Evolutionary conservation across 2,113 vertebrate species (phyloP).

Genomic region (Thermophis baileyi): DNA sequence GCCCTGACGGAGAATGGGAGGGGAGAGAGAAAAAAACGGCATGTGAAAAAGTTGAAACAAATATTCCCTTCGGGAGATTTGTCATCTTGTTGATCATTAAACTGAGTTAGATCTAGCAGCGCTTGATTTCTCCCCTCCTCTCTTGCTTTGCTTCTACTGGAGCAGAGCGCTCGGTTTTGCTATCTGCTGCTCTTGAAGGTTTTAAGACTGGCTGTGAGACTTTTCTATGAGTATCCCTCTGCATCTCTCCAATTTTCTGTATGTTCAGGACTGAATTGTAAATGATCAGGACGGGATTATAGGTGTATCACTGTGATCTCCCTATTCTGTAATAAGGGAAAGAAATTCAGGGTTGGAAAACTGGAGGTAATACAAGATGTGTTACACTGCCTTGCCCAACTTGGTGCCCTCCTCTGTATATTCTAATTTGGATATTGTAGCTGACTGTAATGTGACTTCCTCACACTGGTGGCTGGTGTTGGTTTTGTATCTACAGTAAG

Average conservation of each 20-base stretch:
- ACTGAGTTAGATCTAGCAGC: not conserved
- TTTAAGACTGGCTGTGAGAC: not conserved
- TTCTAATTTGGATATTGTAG: not conserved
- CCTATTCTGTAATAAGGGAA: not conserved
- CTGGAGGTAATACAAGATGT: not conserved
- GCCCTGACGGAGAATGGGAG: conserved; percentile 35
- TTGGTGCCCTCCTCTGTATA: not conserved
- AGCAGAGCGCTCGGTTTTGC: not conserved
- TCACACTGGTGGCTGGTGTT: not conserved
- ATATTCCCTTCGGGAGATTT: conserved; percentile 26
- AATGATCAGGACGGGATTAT: not conserved
- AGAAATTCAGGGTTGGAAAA: not conserved
- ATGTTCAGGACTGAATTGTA: not conserved
- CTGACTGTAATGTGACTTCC: not conserved
- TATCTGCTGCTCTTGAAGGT: not conserved
- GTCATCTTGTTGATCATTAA: conserved; percentile 49
- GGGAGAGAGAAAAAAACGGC: conserved; percentile 7
- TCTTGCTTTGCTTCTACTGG: not conserved
- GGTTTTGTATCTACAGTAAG: not conserved
- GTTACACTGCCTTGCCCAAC: not conserved
- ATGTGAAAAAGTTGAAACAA: conserved; percentile 50
- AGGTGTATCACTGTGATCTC: not conserved
- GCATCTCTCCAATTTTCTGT: not conserved
- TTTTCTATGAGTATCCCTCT: not conserved
- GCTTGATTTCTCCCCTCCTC: not conserved